phyloP scores from a whole-genome alignment of 2,888 invertebrate species.

The Tachina lurida region DNA sequence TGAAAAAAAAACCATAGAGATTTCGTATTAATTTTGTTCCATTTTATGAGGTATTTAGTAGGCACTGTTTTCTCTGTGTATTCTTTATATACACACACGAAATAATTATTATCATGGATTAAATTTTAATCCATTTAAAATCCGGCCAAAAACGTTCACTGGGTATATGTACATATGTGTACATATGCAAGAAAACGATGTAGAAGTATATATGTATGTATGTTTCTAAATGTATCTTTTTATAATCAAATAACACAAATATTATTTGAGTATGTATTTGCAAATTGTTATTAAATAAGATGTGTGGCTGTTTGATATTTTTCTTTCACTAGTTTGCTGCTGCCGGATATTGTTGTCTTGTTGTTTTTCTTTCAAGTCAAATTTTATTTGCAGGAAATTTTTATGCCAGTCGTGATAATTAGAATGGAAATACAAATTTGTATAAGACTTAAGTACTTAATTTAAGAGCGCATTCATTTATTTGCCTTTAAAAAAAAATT shows the following conservation, averaged over 20 bases:
- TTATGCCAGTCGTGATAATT: slow-evolving; percentile 53
- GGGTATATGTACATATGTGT: not conserved
- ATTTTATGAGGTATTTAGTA: too few relatives aligned
- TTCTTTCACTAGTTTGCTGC: not conserved
- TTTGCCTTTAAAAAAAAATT: not conserved
- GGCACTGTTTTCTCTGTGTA: too few relatives aligned
- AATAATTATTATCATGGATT: too few relatives aligned
- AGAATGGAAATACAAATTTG: slow-evolving; percentile 36
- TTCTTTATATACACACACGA: too few relatives aligned
- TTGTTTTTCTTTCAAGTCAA: slow-evolving; percentile 16
- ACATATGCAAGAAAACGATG: not conserved
- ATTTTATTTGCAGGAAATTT: slow-evolving; percentile 58
- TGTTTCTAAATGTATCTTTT: not conserved
- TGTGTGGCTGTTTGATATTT: slow-evolving; percentile 39
- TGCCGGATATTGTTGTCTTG: slow-evolving; percentile 14
- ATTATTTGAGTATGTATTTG: slow-evolving; percentile 66
- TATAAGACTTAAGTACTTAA: slow-evolving; percentile 63
- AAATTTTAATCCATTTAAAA: too few relatives aligned
- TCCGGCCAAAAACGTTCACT: too few relatives aligned
- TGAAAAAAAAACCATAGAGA: too few relatives aligned
- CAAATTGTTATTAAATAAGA: slow-evolving; percentile 64
- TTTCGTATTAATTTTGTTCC: too few relatives aligned
- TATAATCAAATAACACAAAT: slow-evolving; percentile 63
- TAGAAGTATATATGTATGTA: not conserved
- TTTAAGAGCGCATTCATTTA: slow-evolving; percentile 45